Evolutionary conservation across 2,888 invertebrate species (phyloP).

Genomic region (Caradrina clavipalpis): DNA sequence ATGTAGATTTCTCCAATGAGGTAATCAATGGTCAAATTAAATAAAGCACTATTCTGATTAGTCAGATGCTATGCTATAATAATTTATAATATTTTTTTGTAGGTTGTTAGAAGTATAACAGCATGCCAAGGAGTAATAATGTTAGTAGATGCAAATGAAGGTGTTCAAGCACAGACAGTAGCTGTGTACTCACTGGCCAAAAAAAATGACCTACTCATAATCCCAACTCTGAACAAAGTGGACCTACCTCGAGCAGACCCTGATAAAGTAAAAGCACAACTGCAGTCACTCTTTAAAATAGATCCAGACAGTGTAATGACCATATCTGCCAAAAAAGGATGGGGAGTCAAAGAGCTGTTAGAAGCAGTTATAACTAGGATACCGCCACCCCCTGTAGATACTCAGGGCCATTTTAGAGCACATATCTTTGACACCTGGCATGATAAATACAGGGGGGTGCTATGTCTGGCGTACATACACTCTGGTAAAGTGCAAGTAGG

Average conservation of each 20-base stretch:
- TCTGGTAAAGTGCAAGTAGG: slow-evolving; percentile 94
- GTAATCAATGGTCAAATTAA: slow-evolving; percentile 86
- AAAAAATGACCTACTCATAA: slow-evolving; percentile 94
- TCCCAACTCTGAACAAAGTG: slow-evolving; percentile 99
- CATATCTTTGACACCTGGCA: slow-evolving; percentile 98
- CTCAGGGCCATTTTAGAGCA: slow-evolving; percentile 93
- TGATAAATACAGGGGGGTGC: slow-evolving; percentile 96
- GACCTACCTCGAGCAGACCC: slow-evolving; percentile 98
- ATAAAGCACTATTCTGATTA: neutral
- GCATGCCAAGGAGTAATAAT: slow-evolving; percentile 99
- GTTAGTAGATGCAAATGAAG: slow-evolving; percentile 98
- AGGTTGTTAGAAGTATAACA: slow-evolving; percentile 96
- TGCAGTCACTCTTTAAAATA: slow-evolving; percentile 96
- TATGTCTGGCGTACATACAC: slow-evolving; percentile 94
- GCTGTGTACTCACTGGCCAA: slow-evolving; percentile 98
- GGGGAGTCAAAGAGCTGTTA: slow-evolving; percentile 94
- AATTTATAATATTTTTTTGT: slow-evolving; percentile 16
- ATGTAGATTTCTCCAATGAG: slow-evolving; percentile 99
- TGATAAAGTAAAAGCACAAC: slow-evolving; percentile 94
- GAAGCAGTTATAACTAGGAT: slow-evolving; percentile 94
- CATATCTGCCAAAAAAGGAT: slow-evolving; percentile 98
- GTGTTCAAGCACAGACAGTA: slow-evolving; percentile 99
- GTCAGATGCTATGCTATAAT: too few species aligned
- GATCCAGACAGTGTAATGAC: slow-evolving; percentile 93
- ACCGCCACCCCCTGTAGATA: slow-evolving; percentile 93